These are phyloP conservation scores for Iselma pallidipennis DNA, from an alignment of 2,888 invertebrate species.

Conservation along the genomic window DNA sequence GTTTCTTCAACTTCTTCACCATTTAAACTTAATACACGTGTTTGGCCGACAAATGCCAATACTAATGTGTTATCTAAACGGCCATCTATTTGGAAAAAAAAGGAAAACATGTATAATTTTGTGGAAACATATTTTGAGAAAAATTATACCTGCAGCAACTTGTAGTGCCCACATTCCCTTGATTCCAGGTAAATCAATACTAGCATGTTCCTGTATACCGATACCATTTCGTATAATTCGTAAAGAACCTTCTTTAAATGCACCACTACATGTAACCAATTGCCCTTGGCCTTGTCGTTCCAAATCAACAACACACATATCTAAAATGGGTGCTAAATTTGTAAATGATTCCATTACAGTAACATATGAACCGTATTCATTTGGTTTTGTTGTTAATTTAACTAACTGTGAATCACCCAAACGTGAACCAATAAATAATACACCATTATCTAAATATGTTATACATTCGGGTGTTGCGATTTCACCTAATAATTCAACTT, in stretches of 20 bases:
- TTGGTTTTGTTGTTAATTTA: slow-evolving; percentile 80
- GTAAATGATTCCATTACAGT: slow-evolving; percentile 95
- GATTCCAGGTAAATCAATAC: slow-evolving; percentile 94
- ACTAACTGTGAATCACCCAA: slow-evolving; percentile 97
- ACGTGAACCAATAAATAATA: slow-evolving; percentile 94
- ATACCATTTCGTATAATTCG: slow-evolving; percentile 98
- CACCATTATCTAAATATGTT: slow-evolving; percentile 97
- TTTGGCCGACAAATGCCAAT: slow-evolving; percentile 95
- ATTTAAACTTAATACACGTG: slow-evolving; percentile 83
- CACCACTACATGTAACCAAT: slow-evolving; percentile 96
- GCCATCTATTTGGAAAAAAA: slow-evolving; percentile 29
- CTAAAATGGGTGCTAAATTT: slow-evolving; percentile 95
- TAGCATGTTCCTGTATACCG: slow-evolving; percentile 97
- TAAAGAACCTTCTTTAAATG: slow-evolving; percentile 96
- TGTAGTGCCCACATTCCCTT: slow-evolving; percentile 98
- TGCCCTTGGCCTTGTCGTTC: slow-evolving; percentile 97
- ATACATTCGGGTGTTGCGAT: slow-evolving; percentile 96
- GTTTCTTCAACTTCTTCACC: slow-evolving; percentile 99
- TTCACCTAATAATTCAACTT: slow-evolving; percentile 90
- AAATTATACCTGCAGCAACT: slow-evolving; percentile 61
- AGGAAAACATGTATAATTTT: too few relatives aligned
- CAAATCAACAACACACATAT: slow-evolving; percentile 97
- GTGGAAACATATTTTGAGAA: too few relatives aligned
- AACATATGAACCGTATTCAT: slow-evolving; percentile 87
- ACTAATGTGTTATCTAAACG: slow-evolving; percentile 84